Percentiles rank a stretch among this genome's conserved stretches.
Conservation (phyloP, 2,888 invertebrate genomes). For the Hypomecis punctinalis region DNA sequence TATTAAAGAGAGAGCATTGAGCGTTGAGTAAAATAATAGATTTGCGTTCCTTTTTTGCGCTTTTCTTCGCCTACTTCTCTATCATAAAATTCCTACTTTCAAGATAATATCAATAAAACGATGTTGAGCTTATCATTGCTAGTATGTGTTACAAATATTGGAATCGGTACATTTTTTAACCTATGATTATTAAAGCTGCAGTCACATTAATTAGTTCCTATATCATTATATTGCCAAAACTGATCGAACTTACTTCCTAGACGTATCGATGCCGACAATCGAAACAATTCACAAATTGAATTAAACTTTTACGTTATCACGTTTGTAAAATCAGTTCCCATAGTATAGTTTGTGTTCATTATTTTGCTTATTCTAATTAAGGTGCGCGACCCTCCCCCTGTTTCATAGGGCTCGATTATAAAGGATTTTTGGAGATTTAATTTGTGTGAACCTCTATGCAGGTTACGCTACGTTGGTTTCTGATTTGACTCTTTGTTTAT, state of each 20-base stretch:
- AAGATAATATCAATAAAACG: constrained; percentile 7
- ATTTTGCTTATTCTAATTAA: constrained; percentile 79
- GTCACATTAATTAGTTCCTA: constrained; percentile 18
- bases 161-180: constrained; percentile 12
- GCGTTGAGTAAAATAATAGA: constrained; percentile 5
- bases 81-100: constrained; percentile 7
- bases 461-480: constrained; percentile 60
- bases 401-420: constrained; percentile 53
- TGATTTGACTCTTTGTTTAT: constrained; percentile 59
- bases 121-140: neutral
- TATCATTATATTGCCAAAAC: constrained; percentile 18
- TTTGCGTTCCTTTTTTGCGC: constrained; percentile 13
- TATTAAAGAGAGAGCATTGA: constrained; percentile 16
- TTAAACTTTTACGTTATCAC: constrained; percentile 43
- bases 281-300: constrained; percentile 33
- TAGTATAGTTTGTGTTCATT: constrained; percentile 66
- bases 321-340: constrained; percentile 72
- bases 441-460: constrained; percentile 76
- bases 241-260: constrained; percentile 9
- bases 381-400: constrained; percentile 63
- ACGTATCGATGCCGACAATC: constrained; percentile 20
- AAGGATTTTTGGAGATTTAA: constrained; percentile 72
- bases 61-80: constrained; percentile 6
- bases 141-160: neutral
- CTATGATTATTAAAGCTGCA: constrained; percentile 6